A percentile compares a stretch with the other conserved stretches of the same genome.
phyloP scores from a whole-genome alignment of 2,113 vertebrate genomes.

The Cyprinodon variegatus region DNA sequence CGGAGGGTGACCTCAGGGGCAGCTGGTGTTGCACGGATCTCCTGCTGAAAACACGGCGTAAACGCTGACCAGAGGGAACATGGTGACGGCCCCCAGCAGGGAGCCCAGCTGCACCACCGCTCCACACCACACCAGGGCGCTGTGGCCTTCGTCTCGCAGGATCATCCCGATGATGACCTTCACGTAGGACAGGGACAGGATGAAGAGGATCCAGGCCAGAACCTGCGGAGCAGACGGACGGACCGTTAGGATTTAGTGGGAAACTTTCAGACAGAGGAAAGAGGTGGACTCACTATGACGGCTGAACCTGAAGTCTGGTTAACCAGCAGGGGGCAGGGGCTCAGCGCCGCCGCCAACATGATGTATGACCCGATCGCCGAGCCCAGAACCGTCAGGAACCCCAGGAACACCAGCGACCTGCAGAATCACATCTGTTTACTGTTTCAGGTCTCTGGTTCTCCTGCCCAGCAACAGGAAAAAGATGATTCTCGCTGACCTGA shows the following conservation, averaged over 20 bases:
- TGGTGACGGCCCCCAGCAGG: conserved; percentile 81
- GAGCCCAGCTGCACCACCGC: conserved; percentile 86
- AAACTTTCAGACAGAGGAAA: background rate
- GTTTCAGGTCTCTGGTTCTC: too few species aligned
- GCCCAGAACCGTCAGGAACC: conserved; percentile 64
- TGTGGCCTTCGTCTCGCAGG: conserved; percentile 83
- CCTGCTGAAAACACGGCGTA: conserved; percentile 78
- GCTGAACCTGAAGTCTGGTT: conserved; percentile 55
- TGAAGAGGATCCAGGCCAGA: conserved; percentile 78
- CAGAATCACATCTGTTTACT: background rate
- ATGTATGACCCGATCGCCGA: conserved; percentile 74
- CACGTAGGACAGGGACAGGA: conserved; percentile 82
- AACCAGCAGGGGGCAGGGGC: conserved; percentile 80
- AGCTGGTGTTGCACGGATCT: conserved; percentile 79
- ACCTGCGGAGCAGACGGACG: conserved; percentile 72
- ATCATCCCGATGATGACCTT: conserved; percentile 85
- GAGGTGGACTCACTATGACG: conserved; percentile 76
- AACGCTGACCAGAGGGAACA: conserved; percentile 84
- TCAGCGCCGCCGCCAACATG: conserved; percentile 76
- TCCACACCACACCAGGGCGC: conserved; percentile 86
- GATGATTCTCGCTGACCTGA: conserved; percentile 68
- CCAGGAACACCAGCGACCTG: conserved; percentile 80
- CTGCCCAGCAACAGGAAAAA: too few species aligned
- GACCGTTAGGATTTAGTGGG: background rate
- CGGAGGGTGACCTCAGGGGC: conserved; percentile 37